Evolutionary conservation across 2,888 invertebrate species (phyloP).

Genomic region (Heliconius aoede): DNA sequence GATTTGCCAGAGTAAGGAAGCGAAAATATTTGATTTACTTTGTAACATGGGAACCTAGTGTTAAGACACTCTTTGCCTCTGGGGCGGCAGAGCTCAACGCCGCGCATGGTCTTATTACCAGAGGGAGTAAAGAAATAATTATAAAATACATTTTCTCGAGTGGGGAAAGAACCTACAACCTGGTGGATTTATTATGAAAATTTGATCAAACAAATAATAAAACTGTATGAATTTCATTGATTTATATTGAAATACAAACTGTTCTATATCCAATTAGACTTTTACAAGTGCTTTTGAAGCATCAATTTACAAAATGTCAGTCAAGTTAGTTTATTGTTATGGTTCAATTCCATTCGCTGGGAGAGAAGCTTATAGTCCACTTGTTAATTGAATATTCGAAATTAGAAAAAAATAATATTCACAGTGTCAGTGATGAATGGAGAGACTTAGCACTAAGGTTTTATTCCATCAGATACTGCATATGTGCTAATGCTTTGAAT

Average conservation of each 20-base stretch:
- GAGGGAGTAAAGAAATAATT: background rate
- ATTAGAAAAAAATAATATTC: background rate
- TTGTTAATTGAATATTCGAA: background rate
- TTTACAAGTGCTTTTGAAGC: slow-evolving; percentile 29
- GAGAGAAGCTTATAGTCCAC: background rate
- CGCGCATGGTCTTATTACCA: background rate
- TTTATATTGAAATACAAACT: slow-evolving; percentile 10
- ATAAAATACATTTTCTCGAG: background rate
- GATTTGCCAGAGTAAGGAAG: too few relatives aligned
- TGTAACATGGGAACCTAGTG: background rate
- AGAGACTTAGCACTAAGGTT: background rate
- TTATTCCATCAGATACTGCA: background rate
- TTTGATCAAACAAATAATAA: background rate
- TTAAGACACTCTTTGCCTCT: background rate
- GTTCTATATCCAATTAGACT: slow-evolving; percentile 27
- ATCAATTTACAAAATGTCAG: slow-evolving; percentile 27
- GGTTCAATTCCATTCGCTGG: background rate
- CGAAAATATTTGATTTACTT: too few relatives aligned
- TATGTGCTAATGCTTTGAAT: background rate
- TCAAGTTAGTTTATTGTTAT: slow-evolving; percentile 26
- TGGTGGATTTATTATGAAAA: background rate
- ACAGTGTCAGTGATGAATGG: background rate
- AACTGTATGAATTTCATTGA: background rate
- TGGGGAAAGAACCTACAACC: background rate
- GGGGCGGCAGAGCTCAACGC: background rate